A percentile compares a stretch with the other conserved stretches of the same genome.
phyloP scores from a whole-genome alignment of 2,113 vertebrate genomes.

The Brachionichthys hirsutus region DNA sequence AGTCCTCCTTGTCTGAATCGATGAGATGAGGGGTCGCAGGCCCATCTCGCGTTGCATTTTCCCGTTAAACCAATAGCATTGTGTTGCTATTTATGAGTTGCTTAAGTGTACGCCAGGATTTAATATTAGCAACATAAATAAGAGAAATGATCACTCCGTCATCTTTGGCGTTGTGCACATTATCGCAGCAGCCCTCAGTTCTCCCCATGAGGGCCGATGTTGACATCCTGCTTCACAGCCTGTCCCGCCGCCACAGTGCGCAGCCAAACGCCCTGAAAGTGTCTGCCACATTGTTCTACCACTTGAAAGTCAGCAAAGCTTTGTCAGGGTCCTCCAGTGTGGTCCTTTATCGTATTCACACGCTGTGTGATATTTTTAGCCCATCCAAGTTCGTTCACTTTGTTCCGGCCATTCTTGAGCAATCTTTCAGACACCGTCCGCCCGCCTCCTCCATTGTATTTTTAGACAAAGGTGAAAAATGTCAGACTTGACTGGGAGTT shows the following conservation, averaged over 20 bases:
- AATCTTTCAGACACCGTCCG: constrained; percentile 63
- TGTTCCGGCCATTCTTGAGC: constrained; percentile 80
- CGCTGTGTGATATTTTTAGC: constrained; percentile 76
- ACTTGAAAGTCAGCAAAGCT: constrained; percentile 76
- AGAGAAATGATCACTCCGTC: constrained; percentile 12
- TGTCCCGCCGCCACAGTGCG: constrained; percentile 69
- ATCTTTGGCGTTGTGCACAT: constrained; percentile 23
- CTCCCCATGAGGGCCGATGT: constrained; percentile 60
- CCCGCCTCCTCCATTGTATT: constrained; percentile 72
- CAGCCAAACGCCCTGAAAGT: constrained; percentile 72
- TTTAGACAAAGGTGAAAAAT: constrained; percentile 77
- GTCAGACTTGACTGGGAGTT: constrained; percentile 62
- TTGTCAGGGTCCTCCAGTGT: constrained; percentile 72
- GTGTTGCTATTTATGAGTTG: background rate
- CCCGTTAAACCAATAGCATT: constrained; percentile 29
- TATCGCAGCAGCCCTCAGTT: constrained; percentile 42
- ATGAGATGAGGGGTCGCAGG: constrained; percentile 74
- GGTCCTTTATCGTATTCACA: constrained; percentile 78
- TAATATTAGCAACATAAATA: constrained; percentile 9
- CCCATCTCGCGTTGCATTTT: constrained; percentile 70
- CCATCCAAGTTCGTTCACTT: constrained; percentile 58
- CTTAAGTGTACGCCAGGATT: constrained; percentile 4
- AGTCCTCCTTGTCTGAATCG: constrained; percentile 75
- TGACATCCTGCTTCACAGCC: constrained; percentile 75
- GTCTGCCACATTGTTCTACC: constrained; percentile 75